Evolutionary conservation across 2,888 invertebrate species (phyloP), one percentile per base, ranked within the genome.

Genomic region (Trichopria drosophilae): DNA sequence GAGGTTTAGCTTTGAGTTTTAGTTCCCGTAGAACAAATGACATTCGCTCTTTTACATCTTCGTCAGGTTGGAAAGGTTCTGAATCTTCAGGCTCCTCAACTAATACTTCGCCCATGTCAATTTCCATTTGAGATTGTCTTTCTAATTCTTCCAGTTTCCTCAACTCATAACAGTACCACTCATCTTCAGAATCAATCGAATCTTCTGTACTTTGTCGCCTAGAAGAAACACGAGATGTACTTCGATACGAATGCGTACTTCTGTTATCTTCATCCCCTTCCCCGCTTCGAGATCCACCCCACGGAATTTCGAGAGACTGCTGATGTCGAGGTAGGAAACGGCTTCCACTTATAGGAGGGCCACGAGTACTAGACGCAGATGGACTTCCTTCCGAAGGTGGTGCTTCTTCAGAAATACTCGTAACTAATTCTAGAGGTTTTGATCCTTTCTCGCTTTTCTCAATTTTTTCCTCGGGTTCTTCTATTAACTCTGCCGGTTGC

Each of bases 161-260:
- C 49, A 93, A 74, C 70, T 93, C 93, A 71, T 93, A 92, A 64
- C 90, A 90, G 66, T 92, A 93, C 87, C 93, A 93, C 72, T 93
- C 93, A 68, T 93, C 93, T 76, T 93, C 93, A 19, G 90, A 91
- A 72, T 93, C 93, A 49, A 93, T 93, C 65, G 91, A 91, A 64
- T 93, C 93, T 77, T 93, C 93, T 0, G 93, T 93, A 67, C 92
- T 92, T 76, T 93, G 93, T 41, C 93, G 81, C 59, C 93, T 80
- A 0, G 92, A 92, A 2, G 92, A 92, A 1, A 89, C 87, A 61
- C 89, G 79, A 0, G 92, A 93, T 1, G 90, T 86, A 64, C 92
- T 92, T 61, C 92, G 81, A 81, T 88, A 90, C 0, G 92, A 92
- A 77, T 92, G 88, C 3, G 90, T 92, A 70, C 92, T 92, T 62